Percentiles rank a stretch among this genome's conserved stretches.
phyloP scores from a whole-genome alignment of 1,140 invertebrate genomes.

The Oscheius sp. region DNA sequence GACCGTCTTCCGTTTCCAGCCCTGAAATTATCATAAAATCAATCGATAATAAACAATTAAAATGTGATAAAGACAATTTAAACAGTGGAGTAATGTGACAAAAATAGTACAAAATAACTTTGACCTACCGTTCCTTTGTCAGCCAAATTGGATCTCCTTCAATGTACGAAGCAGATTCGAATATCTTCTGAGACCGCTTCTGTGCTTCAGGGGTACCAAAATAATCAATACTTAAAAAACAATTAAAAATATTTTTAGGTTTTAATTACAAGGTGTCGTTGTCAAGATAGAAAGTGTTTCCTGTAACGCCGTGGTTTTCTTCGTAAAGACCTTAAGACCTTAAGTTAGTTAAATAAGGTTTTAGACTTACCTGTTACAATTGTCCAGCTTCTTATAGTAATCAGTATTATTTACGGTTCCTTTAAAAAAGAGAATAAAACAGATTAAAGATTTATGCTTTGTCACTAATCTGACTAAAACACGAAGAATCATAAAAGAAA shows the following conservation, averaged over 20 bases:
- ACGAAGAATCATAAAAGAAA: background rate
- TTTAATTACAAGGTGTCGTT: background rate
- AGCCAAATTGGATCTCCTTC: slow-evolving; percentile 31
- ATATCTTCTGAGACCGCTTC: slow-evolving; percentile 7
- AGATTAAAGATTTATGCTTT: too few species aligned
- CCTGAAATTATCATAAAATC: background rate
- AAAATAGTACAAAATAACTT: background rate
- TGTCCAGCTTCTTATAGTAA: too few species aligned
- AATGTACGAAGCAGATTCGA: background rate
- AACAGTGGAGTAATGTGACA: background rate
- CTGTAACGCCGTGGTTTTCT: slow-evolving; percentile 27
- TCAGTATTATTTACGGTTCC: too few species aligned
- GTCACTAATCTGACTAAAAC: background rate
- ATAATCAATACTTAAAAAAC: slow-evolving; percentile 16
- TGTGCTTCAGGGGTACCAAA: slow-evolving; percentile 21
- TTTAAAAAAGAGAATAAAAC: too few species aligned
- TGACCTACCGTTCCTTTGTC: slow-evolving; percentile 20
- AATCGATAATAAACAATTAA: background rate
- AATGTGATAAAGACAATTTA: background rate
- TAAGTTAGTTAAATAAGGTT: background rate
- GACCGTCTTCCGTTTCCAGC: slow-evolving; percentile 13
- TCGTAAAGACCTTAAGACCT: slow-evolving; percentile 13
- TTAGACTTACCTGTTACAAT: slow-evolving; percentile 9
- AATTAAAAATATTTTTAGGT: background rate
- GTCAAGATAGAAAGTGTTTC: slow-evolving; percentile 24